phyloP scores from a whole-genome alignment of 2,797 vertebrate genomes.

The Protonibea diacanthus region DNA sequence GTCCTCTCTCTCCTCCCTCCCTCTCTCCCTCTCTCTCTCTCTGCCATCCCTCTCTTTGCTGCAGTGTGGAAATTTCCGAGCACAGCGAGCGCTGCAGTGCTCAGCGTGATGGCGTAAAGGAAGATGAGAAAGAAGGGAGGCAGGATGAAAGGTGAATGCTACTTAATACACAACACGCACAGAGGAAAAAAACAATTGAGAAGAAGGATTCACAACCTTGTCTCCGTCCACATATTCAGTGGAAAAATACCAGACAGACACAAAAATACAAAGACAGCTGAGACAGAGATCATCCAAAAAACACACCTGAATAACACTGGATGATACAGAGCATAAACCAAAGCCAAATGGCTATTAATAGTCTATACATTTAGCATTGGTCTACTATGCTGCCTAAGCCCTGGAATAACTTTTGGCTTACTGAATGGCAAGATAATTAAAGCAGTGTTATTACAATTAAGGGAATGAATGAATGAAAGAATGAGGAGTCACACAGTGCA shows the following conservation, averaged over 20 bases:
- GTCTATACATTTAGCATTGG: not conserved
- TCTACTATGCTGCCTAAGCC: not conserved
- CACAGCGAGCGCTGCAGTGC: slow-evolving; percentile 72
- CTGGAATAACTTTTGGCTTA: not conserved
- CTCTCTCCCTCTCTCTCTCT: not conserved
- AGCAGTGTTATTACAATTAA: not conserved
- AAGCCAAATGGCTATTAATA: not conserved
- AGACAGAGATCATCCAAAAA: slow-evolving; percentile 6
- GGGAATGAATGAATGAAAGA: not conserved
- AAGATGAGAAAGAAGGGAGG: slow-evolving; percentile 47
- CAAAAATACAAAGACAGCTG: slow-evolving; percentile 1
- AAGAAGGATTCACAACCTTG: slow-evolving; percentile 41
- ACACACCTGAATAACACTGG: slow-evolving; percentile 13
- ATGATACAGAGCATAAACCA: not conserved
- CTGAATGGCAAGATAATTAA: not conserved
- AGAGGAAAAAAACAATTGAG: not conserved
- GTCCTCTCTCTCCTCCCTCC: slow-evolving; percentile 11
- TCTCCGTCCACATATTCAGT: slow-evolving; percentile 39
- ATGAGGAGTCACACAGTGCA: not conserved
- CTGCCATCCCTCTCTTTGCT: slow-evolving; percentile 61
- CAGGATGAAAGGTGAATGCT: slow-evolving; percentile 33
- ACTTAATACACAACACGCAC: slow-evolving; percentile 39
- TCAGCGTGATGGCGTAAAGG: slow-evolving; percentile 44
- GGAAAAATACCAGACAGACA: slow-evolving; percentile 70
- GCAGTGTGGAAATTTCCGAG: slow-evolving; percentile 85